A percentile compares a stretch with the other conserved stretches of the same genome.
Evolutionary conservation across 2,113 vertebrate genomes (phyloP).

Genomic region (Thryonomys swinderianus): DNA sequence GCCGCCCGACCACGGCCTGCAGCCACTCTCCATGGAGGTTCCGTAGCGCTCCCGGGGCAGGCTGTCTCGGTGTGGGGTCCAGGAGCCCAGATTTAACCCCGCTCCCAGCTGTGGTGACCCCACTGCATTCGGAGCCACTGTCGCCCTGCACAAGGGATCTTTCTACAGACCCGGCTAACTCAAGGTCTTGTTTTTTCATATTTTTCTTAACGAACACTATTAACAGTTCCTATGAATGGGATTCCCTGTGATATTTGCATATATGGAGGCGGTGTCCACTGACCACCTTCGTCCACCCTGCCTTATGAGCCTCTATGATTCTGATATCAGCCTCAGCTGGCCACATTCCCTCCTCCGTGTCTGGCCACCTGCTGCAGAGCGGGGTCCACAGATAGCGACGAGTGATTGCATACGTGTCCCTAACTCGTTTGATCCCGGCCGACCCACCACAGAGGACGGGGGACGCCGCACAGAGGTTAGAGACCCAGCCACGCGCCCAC

Average conservation of each 20-base stretch:
- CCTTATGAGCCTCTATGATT: background rate
- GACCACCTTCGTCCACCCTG: background rate
- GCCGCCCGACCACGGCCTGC: background rate
- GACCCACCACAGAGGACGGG: background rate
- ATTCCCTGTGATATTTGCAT: background rate
- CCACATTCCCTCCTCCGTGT: background rate
- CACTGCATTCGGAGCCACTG: background rate
- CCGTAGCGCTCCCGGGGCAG: too few species aligned
- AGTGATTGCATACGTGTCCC: background rate
- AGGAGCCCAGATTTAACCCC: background rate
- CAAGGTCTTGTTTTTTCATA: background rate
- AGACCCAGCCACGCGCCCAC: background rate
- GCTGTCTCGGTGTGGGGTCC: background rate
- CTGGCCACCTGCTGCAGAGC: background rate
- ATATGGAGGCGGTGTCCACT: fast-evolving
- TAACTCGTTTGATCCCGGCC: background rate
- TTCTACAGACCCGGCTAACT: background rate
- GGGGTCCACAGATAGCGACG: background rate
- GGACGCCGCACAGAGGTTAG: background rate
- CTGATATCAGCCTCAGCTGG: background rate
- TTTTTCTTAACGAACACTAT: background rate
- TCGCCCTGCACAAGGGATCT: background rate
- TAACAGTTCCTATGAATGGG: background rate
- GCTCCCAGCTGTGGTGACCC: background rate
- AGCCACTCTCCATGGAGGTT: background rate